Evolutionary conservation across 2,113 vertebrate genomes (phyloP).

Genomic region (Oryzias javanicus): DNA sequence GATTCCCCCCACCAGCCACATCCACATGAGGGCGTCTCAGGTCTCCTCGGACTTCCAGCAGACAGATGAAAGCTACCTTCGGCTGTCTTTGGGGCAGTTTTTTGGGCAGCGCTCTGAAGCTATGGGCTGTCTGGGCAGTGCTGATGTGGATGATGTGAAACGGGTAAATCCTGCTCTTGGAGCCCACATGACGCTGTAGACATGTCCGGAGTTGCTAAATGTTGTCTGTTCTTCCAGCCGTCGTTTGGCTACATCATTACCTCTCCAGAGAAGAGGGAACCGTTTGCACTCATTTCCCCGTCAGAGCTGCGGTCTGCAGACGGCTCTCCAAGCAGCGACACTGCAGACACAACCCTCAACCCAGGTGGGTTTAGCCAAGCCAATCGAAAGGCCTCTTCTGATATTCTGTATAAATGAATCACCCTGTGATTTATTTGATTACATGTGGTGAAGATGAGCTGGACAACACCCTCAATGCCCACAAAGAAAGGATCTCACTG

Average conservation of each 20-base stretch:
- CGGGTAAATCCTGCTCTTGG: slow-evolving; percentile 71
- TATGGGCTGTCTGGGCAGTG: slow-evolving; percentile 85
- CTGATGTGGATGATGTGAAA: slow-evolving; percentile 77
- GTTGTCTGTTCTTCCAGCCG: slow-evolving; percentile 73
- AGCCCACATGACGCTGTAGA: too few species aligned
- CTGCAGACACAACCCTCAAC: slow-evolving; percentile 71
- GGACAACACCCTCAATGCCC: slow-evolving; percentile 69
- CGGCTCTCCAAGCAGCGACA: slow-evolving; percentile 58
- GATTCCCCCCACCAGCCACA: slow-evolving; percentile 65
- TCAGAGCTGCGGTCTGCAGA: slow-evolving; percentile 70
- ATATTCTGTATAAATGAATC: not conserved
- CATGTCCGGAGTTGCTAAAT: not conserved
- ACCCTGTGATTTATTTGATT: not conserved
- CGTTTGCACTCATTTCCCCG: slow-evolving; percentile 83
- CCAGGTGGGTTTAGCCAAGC: slow-evolving; percentile 67
- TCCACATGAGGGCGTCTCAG: slow-evolving; percentile 79
- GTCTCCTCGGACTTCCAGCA: slow-evolving; percentile 75
- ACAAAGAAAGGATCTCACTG: slow-evolving; percentile 49
- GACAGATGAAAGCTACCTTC: slow-evolving; percentile 85
- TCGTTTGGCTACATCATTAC: slow-evolving; percentile 95
- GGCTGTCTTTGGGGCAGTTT: slow-evolving; percentile 90
- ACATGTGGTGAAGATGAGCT: slow-evolving; percentile 70
- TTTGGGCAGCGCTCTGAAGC: slow-evolving; percentile 93
- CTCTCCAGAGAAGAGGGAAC: slow-evolving; percentile 90
- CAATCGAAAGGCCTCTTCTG: not conserved